Evolutionary conservation across 92 coral and sea anemone genomes (phyloP).

Genomic region (Zoanthus gigantus): DNA sequence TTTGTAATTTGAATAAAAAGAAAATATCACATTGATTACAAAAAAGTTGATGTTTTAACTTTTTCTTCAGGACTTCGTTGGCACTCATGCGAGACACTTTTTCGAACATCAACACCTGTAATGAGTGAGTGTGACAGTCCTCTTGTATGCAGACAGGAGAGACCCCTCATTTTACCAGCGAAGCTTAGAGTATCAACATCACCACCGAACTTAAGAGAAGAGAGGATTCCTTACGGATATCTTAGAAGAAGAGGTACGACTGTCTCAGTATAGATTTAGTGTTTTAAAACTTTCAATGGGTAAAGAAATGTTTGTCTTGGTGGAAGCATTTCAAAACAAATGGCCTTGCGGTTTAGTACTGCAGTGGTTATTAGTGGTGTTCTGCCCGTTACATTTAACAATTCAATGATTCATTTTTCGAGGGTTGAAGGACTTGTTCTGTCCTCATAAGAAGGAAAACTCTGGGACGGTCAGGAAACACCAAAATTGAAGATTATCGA

Average conservation of each 20-base stretch:
- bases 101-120: slow-evolving; percentile 39
- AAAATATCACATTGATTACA: background rate
- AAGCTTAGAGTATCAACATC: slow-evolving; percentile 1
- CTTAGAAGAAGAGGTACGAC: slow-evolving; percentile 36
- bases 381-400: too few species aligned
- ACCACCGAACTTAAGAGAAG: background rate
- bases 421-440: too few species aligned
- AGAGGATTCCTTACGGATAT: background rate
- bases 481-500: too few species aligned
- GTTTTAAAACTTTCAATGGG: background rate
- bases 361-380: too few species aligned
- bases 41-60: background rate
- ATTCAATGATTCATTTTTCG: too few species aligned
- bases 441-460: too few species aligned
- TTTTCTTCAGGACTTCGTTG: background rate
- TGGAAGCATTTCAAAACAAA: background rate
- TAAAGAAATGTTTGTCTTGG: background rate
- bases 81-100: background rate
- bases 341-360: too few species aligned
- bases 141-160: slow-evolving; percentile 36
- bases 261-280: too few species aligned
- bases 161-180: slow-evolving; percentile 41
- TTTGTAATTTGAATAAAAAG: too few species aligned
- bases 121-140: slow-evolving; percentile 8
- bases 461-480: too few species aligned